phyloP scores from a whole-genome alignment of 37 sponge, comb jelly and placozoan species.

The Halisarca cf. caerulea region DNA sequence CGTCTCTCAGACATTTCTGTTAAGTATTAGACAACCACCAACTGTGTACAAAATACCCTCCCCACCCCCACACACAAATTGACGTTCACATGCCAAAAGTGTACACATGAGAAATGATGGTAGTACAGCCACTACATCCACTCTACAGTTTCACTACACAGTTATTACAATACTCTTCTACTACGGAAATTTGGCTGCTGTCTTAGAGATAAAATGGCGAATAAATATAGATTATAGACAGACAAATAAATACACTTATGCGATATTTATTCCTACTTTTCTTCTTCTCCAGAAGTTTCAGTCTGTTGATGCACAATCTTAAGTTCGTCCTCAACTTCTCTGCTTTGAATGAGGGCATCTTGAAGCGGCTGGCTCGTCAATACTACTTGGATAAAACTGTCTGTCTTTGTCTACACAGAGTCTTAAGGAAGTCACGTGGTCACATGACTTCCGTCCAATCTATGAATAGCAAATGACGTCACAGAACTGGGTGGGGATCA shows the following conservation, averaged over 20 bases:
- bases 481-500: background rate
- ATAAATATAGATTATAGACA: background rate
- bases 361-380: background rate
- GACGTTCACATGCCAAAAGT: no score
- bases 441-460: background rate
- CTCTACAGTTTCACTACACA: no score
- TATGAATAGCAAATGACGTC: slow-evolving; percentile 9
- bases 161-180: no score
- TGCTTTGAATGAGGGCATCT: slow-evolving; percentile 78
- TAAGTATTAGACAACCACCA: no score
- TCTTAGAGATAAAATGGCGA: background rate
- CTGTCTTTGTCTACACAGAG: no score
- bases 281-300: slow-evolving; percentile 99
- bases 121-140: no score
- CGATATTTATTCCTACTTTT: slow-evolving; percentile 78
- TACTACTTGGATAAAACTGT: no score
- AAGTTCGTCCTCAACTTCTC: slow-evolving; percentile 90
- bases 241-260: background rate
- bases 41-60: no score
- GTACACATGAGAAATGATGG: no score
- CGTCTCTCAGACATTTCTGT: no score
- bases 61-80: no score
- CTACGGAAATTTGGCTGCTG: background rate
- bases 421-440: slow-evolving; percentile 17
- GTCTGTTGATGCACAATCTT: slow-evolving; percentile 85